Percentiles rank a stretch among this genome's conserved stretches.
These are phyloP conservation scores for Euspilapteryx auroguttella DNA, from an alignment of 2,888 invertebrate genomes.

Conservation along the genomic window DNA sequence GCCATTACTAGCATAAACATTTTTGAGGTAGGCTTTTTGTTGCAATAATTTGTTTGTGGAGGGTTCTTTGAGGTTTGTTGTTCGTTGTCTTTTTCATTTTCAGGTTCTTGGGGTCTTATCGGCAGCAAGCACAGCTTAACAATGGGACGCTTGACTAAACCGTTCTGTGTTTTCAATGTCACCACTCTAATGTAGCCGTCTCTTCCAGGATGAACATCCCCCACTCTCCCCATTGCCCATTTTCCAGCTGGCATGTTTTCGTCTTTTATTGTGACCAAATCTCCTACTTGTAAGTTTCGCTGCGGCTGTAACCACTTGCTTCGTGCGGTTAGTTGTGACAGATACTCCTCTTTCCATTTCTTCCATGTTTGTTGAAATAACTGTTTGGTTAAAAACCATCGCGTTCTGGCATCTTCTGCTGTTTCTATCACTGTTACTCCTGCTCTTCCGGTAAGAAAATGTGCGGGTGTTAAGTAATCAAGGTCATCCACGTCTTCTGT, in stretches of 20 bases:
- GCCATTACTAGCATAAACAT: background rate
- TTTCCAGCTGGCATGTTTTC: constrained; percentile 8
- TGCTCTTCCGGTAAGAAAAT: constrained; percentile 3
- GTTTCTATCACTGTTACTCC: background rate
- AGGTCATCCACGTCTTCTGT: constrained; percentile 3
- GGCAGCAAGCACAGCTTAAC: constrained; percentile 6
- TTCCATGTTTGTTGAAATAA: constrained; percentile 6
- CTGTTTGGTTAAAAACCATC: constrained; percentile 2
- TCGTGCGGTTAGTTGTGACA: constrained; percentile 4
- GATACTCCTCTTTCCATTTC: constrained; percentile 8
- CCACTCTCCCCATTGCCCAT: constrained; percentile 5
- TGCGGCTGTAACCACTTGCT: constrained; percentile 6
- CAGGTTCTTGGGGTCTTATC: no score
- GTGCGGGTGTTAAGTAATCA: constrained; percentile 2
- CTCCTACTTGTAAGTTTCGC: constrained; percentile 3
- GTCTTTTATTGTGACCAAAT: constrained; percentile 7
- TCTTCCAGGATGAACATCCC: constrained; percentile 6
- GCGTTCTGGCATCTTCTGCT: constrained; percentile 1
- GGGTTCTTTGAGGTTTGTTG: no score
- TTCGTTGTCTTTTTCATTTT: background rate
- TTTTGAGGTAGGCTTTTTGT: no score
- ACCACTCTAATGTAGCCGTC: constrained; percentile 8
- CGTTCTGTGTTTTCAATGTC: constrained; percentile 8
- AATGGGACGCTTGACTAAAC: constrained; percentile 3
- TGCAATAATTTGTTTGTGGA: no score